A percentile compares a stretch with the other conserved stretches of the same genome.
Conservation (phyloP, 2,113 vertebrate genomes). For the Physeter macrocephalus region DNA sequence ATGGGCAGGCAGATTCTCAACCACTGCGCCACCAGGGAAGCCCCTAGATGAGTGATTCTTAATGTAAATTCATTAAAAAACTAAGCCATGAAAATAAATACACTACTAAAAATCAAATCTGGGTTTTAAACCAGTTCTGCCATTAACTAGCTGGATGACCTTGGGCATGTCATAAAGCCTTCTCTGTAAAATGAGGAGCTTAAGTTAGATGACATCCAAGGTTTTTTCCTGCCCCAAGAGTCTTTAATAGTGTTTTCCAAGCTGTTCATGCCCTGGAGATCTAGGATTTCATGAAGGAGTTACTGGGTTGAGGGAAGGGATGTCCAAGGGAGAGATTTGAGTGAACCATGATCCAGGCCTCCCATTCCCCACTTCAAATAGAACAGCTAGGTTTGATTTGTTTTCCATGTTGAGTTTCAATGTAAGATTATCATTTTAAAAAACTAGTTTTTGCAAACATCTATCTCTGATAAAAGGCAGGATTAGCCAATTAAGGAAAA, state of each 20-base stretch:
- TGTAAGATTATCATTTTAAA: neutral
- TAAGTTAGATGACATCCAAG: neutral
- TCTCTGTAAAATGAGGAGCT: neutral
- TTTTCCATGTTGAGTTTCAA: neutral
- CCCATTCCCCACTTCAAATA: neutral
- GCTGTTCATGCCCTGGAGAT: neutral
- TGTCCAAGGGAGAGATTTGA: neutral
- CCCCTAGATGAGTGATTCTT: neutral
- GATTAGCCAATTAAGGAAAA: neutral
- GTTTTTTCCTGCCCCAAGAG: neutral
- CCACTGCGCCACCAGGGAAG: too few relatives aligned
- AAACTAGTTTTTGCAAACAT: neutral
- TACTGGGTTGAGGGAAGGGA: neutral
- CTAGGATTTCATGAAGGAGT: neutral
- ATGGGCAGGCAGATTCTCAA: too few relatives aligned
- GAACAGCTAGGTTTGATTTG: neutral
- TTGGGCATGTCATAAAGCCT: neutral
- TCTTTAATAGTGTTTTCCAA: neutral
- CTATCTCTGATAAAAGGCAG: neutral
- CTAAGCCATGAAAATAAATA: neutral
- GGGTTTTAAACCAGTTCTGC: neutral
- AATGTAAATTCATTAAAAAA: neutral
- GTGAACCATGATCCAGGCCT: neutral
- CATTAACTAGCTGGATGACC: neutral
- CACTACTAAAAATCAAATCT: neutral